These are phyloP conservation scores for Zosterops lateralis DNA, from an alignment of 2,113 vertebrate genomes.

Conservation along the genomic window DNA sequence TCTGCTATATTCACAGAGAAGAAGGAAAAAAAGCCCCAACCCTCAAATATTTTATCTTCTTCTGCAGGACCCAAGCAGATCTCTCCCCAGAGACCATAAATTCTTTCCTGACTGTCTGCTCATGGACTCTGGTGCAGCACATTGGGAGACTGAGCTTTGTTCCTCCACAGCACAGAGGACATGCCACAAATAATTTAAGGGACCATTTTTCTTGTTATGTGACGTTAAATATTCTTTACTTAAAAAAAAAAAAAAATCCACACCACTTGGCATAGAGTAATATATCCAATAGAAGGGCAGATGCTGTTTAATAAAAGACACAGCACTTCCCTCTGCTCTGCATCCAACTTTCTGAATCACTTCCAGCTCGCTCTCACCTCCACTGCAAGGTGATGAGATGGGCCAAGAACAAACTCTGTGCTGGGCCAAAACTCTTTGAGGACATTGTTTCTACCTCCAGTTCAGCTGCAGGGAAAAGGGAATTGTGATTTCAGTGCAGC, in stretches of 20 bases:
- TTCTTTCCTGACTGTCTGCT: slow-evolving; percentile 52
- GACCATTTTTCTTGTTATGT: slow-evolving; percentile 50
- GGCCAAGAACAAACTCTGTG: not conserved
- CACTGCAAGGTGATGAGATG: not conserved
- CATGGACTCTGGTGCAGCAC: not conserved
- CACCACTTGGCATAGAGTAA: slow-evolving; percentile 44
- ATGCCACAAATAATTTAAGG: slow-evolving; percentile 67
- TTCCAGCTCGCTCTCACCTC: not conserved
- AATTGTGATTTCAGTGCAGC: not conserved
- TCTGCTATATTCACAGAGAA: not conserved
- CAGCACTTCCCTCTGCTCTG: not conserved
- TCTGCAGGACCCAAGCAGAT: slow-evolving; percentile 42
- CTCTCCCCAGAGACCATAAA: slow-evolving; percentile 54
- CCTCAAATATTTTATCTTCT: slow-evolving; percentile 44
- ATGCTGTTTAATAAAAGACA: slow-evolving; percentile 57
- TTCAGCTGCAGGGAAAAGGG: not conserved
- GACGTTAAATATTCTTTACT: slow-evolving; percentile 66
- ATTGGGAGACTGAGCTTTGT: slow-evolving; percentile 54
- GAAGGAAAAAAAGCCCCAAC: not conserved
- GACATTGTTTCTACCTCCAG: not conserved
- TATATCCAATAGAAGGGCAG: slow-evolving; percentile 58
- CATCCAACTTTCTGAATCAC: slow-evolving; percentile 16
- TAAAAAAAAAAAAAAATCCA: slow-evolving; percentile 23
- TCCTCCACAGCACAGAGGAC: slow-evolving; percentile 51
- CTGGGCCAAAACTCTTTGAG: not conserved